Base-by-base conservation (phyloP, 2,888 invertebrate species). In the Polydrusus cervinus region DNA sequence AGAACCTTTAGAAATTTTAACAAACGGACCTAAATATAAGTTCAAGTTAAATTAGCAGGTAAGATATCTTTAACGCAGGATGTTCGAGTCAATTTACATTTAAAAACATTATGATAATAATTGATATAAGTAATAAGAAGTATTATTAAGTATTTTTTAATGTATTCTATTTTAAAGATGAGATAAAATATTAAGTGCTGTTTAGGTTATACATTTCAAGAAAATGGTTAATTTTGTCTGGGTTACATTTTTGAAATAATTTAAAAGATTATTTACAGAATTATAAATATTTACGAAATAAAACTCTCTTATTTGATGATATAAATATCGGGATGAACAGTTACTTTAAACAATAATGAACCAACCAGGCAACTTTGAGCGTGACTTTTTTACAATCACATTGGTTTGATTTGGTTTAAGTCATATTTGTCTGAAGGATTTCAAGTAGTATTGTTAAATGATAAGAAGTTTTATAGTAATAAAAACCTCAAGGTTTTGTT, bases 11-110 rank as follows among this genome's bases (percentile, higher is more conserved):
- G n/a, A n/a, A n/a, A n/a, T n/a, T n/a, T n/a, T 8, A 10, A 34
- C 34, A 34, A 34, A 34, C 3, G 1, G 3, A 34, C 10, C 34
- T 34, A 34, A 9, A 30, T 3, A 34, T 8, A 10, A 34, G 10
- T 7, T 8, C 34, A 9, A 9, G 3, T 34, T 7, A 34, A 34
- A 34, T 34, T 34, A 34, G 43, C n/a, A 43, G 43, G 43, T 43
- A n/a, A 40, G 43, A 13, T 60, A 60, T 60, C 60, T 60, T 40
- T 38, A 60, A 40, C 16, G 18, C 60, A 60, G 60, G 60, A 60
- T 16, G 13, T 60, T 40, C 0, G 16, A 60, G 0, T 40, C 14
- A 16, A 60, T 60, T 60, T 60, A 38, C 60, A 60, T 60, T 60
- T 60, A 10, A 60, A 60, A 60, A 60, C 60, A 60, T 9, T 13